Conservation (phyloP, 1,140 invertebrate species). For the Papilio xuthus region DNA sequence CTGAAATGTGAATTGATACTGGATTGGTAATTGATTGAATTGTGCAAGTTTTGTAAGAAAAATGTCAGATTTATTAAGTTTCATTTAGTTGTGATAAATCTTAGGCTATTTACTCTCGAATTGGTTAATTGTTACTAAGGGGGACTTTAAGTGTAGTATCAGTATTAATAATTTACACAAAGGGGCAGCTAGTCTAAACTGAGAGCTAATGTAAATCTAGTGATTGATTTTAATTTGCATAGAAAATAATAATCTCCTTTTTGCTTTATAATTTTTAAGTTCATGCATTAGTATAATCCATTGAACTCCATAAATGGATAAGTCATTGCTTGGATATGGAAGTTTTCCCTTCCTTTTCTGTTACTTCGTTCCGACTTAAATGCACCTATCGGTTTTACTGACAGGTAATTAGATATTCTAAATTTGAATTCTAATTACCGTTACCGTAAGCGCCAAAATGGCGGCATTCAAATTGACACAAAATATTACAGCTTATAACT, state of each 20-base stretch:
- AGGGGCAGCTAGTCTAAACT: background rate
- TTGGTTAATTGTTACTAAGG: background rate
- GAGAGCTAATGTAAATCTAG: background rate
- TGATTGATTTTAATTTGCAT: background rate
- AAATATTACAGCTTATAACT: too few relatives aligned
- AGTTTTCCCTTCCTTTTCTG: too few relatives aligned
- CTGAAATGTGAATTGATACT: background rate
- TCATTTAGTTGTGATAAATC: too few relatives aligned
- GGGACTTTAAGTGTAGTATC: background rate
- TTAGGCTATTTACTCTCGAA: background rate
- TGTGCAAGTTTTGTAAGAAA: background rate
- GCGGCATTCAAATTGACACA: too few relatives aligned
- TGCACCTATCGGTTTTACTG: too few relatives aligned
- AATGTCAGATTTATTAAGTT: too few relatives aligned
- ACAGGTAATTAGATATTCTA: too few relatives aligned
- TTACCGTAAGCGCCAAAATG: too few relatives aligned
- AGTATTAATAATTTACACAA: background rate
- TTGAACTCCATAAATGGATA: too few relatives aligned
- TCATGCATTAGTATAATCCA: background rate
- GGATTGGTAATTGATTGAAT: background rate
- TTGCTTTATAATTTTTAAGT: background rate
- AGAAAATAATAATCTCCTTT: background rate
- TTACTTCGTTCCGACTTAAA: too few relatives aligned
- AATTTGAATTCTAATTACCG: too few relatives aligned
- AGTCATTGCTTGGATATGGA: too few relatives aligned